Conservation (phyloP, 2,888 invertebrate species). For the Lordiphosa fenestrarum region DNA sequence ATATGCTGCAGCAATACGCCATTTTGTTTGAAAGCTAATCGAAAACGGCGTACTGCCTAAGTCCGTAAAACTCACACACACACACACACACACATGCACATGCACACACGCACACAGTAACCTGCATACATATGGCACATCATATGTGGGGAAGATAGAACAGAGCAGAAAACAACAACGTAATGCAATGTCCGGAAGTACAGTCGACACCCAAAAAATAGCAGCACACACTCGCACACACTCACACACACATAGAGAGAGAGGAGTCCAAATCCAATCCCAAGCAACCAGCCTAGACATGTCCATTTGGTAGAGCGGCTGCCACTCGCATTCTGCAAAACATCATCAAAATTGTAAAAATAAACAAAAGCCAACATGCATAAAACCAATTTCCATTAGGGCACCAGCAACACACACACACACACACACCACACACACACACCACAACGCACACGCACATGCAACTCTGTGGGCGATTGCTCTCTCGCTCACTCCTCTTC, state of each 20-base stretch:
- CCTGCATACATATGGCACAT: no score
- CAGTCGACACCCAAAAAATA: conserved; percentile 54
- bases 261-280: conserved; percentile 11
- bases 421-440: conserved; percentile 15
- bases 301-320: conserved; percentile 18
- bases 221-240: conserved; percentile 23
- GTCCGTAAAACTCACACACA: conserved; percentile 15
- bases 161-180: conserved; percentile 16
- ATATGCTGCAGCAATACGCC: conserved; percentile 28
- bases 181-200: conserved; percentile 67
- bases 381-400: conserved; percentile 77
- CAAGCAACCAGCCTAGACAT: conserved; percentile 20
- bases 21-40: conserved; percentile 57
- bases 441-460: conserved; percentile 48
- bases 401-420: conserved; percentile 31
- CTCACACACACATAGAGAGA: not conserved
- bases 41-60: conserved; percentile 48
- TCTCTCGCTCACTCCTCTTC: conserved; percentile 12
- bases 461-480: conserved; percentile 43
- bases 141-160: not conserved
- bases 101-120: conserved; percentile 6
- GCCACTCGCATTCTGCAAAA: conserved; percentile 71
- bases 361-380: conserved; percentile 76
- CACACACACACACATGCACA: conserved; percentile 12
- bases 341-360: conserved; percentile 75